Evolutionary conservation across 2,797 vertebrate genomes (phyloP).

Genomic region (Vespertilio murinus): DNA sequence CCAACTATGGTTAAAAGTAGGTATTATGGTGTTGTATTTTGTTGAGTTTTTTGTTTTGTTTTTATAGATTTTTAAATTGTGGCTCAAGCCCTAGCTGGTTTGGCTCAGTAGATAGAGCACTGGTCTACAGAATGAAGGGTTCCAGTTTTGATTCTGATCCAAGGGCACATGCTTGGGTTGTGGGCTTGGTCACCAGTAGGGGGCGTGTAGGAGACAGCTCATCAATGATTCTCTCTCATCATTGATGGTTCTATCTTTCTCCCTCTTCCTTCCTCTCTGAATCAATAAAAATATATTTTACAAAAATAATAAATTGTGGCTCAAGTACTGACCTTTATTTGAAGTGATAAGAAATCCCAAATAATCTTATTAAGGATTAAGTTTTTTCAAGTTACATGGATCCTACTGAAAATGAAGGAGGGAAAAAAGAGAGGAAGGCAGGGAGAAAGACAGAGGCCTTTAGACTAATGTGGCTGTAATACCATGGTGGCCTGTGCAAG

Average conservation of each 20-base stretch:
- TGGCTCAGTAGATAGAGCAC: no score
- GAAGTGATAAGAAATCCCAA: background rate
- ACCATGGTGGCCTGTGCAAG: background rate
- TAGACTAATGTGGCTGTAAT: background rate
- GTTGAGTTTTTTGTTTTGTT: background rate
- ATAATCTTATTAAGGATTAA: conserved; percentile 15
- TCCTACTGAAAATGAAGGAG: background rate
- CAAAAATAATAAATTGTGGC: background rate
- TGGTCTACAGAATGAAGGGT: no score
- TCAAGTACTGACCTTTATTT: conserved; percentile 4
- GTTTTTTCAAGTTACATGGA: background rate
- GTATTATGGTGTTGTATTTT: background rate
- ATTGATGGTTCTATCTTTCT: no score
- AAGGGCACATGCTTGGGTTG: no score
- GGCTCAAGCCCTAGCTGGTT: no score
- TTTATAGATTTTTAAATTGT: conserved; percentile 19
- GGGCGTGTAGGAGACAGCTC: no score
- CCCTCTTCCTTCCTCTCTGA: no score
- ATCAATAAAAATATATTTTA: no score
- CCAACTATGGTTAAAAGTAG: background rate
- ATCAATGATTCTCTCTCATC: no score
- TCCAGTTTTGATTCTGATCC: no score
- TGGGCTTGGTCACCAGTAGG: no score
- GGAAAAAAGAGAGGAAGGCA: background rate
- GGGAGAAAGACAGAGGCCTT: background rate